These are phyloP conservation scores for Caenorhabditis inopinata DNA, from an alignment of 1,140 invertebrate species.

Conservation along the genomic window DNA sequence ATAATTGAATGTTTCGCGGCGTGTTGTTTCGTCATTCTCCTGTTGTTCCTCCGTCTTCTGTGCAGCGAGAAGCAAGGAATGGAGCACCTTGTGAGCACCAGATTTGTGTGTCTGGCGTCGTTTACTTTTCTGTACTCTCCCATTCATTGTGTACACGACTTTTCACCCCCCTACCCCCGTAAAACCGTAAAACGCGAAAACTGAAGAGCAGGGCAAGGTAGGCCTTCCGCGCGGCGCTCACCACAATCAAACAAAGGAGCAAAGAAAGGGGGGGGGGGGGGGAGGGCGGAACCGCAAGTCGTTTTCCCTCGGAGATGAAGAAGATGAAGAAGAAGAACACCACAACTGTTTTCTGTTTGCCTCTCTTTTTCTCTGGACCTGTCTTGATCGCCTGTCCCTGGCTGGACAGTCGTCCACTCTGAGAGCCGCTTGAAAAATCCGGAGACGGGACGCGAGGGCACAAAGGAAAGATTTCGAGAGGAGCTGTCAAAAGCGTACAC, in stretches of 20 bases:
- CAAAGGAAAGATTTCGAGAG: background rate
- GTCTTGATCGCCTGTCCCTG: background rate
- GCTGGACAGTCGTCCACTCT: background rate
- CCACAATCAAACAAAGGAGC: background rate
- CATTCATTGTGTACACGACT: background rate
- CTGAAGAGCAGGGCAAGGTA: slow-evolving; percentile 13
- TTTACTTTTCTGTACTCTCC: background rate
- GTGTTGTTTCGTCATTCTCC: background rate
- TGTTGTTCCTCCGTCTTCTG: background rate
- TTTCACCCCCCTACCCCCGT: slow-evolving; percentile 24
- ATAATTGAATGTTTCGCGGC: background rate
- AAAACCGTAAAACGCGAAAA: slow-evolving; percentile 23
- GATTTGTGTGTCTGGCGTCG: background rate
- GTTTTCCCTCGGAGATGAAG: background rate
- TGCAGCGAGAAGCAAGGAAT: background rate
- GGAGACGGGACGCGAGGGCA: background rate
- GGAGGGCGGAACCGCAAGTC: no score
- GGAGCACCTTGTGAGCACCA: background rate
- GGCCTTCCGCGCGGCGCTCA: background rate
- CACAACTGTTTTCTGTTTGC: background rate
- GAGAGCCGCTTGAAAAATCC: background rate
- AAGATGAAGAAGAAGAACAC: background rate
- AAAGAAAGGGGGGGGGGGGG: no score
- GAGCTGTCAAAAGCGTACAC: slow-evolving; percentile 17
- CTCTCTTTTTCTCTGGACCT: background rate